Evolutionary conservation across 1,140 invertebrate species (phyloP).

Genomic region (Ladona fulva): DNA sequence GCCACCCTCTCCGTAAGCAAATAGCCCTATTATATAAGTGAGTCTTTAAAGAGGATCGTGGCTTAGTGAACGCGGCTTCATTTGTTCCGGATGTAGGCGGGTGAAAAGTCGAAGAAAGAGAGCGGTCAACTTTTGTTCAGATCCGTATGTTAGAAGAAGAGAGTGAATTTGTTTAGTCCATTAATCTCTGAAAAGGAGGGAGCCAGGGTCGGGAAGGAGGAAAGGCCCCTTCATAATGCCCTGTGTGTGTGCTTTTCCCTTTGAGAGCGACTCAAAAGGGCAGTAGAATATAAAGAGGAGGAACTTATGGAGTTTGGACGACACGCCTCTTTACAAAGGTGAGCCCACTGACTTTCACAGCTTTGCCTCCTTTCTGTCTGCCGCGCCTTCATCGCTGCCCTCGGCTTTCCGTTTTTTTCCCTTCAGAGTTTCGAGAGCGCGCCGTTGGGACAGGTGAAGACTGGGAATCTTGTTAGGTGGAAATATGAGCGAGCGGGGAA

Average conservation of each 20-base stretch:
- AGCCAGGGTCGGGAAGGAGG: not conserved
- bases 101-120: not conserved
- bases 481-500: not conserved
- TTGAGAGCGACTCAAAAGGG: not conserved
- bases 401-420: not conserved
- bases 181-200: not conserved
- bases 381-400: not conserved
- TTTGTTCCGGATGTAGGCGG: too few relatives aligned
- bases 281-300: not conserved
- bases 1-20: too few relatives aligned
- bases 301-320: not conserved
- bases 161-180: constrained; percentile 5
- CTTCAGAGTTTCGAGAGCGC: too few relatives aligned
- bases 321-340: not conserved
- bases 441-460: not conserved
- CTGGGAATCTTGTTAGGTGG: not conserved
- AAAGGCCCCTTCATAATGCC: not conserved
- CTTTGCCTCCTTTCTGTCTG: not conserved
- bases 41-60: too few relatives aligned
- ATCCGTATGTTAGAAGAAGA: not conserved
- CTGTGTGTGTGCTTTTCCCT: constrained; percentile 5
- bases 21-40: too few relatives aligned
- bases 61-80: too few relatives aligned
- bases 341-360: not conserved
- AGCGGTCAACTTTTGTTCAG: not conserved